Percentiles rank a stretch among this genome's conserved stretches.
Conservation (phyloP, 2,113 vertebrate species). For the Phyllostomus discolor region DNA sequence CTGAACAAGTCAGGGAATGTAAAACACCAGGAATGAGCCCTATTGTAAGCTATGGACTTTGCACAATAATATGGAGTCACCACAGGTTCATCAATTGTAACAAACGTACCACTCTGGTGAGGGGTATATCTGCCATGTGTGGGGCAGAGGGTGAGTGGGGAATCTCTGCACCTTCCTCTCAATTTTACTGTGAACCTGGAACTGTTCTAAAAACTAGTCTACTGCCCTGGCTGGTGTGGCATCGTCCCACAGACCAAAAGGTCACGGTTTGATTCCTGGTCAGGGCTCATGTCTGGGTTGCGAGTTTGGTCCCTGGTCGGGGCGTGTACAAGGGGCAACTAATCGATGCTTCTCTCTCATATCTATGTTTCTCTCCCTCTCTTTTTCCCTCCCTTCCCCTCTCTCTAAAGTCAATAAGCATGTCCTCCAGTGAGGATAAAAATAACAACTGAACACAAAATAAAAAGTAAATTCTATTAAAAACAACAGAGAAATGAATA, state of each 20-base stretch:
- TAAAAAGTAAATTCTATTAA: background rate
- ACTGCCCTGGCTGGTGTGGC: background rate
- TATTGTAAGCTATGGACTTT: background rate
- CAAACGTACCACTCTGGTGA: background rate
- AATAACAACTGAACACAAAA: background rate
- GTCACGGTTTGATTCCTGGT: background rate
- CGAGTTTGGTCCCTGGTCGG: background rate
- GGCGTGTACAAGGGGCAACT: background rate
- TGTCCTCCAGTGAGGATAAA: no score
- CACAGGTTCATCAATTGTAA: background rate
- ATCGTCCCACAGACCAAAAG: background rate
- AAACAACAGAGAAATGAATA: background rate
- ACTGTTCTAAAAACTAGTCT: background rate
- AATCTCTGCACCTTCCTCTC: background rate
- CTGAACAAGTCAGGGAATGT: background rate
- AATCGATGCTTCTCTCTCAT: background rate
- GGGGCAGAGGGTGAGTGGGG: background rate
- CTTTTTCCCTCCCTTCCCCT: background rate
- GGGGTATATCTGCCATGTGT: accelerated
- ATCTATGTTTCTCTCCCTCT: background rate
- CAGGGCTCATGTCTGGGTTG: background rate
- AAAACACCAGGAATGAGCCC: background rate
- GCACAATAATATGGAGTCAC: background rate
- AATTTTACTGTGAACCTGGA: background rate
- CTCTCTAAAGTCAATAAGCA: background rate